Evolutionary conservation across 2,888 invertebrate genomes (phyloP).

Genomic region (Adela reaumurella): DNA sequence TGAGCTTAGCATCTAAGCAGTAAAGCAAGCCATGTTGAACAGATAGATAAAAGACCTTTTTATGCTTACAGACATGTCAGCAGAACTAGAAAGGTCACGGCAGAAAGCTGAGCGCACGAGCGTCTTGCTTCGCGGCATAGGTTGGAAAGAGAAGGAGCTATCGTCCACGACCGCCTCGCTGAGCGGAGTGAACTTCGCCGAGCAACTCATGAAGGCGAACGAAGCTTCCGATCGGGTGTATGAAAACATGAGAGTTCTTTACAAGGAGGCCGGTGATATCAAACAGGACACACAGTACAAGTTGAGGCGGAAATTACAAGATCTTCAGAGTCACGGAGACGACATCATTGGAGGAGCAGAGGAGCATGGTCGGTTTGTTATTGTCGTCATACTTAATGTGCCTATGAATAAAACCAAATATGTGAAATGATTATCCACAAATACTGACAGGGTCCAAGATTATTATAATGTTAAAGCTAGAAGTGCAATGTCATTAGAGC

Average conservation of each 20-base stretch:
- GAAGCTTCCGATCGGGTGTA: conserved; percentile 31
- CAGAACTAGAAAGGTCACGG: conserved; percentile 25
- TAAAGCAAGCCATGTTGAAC: no score
- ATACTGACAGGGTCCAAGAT: no score
- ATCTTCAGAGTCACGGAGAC: conserved; percentile 61
- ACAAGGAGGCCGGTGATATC: conserved; percentile 46
- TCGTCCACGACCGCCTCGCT: conserved; percentile 18
- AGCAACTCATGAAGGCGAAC: conserved; percentile 17
- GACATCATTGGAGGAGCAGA: conserved; percentile 66
- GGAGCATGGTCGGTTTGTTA: conserved; percentile 55
- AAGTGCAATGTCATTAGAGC: no score
- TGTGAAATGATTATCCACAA: no score
- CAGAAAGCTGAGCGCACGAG: conserved; percentile 36
- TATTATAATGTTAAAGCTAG: no score
- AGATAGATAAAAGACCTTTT: no score
- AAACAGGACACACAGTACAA: conserved; percentile 43
- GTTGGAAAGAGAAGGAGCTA: conserved; percentile 41
- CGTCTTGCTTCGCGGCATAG: conserved; percentile 36
- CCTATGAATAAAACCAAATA: no score
- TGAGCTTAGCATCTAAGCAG: no score
- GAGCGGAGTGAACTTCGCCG: conserved; percentile 6
- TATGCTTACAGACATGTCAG: conserved; percentile 9
- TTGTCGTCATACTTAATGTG: no score
- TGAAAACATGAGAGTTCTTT: conserved; percentile 33
- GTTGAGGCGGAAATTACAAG: conserved; percentile 48